Evolutionary conservation across 2,888 invertebrate species (phyloP), one percentile per base, ranked within the genome.

Genomic region (Clostera curtula): DNA sequence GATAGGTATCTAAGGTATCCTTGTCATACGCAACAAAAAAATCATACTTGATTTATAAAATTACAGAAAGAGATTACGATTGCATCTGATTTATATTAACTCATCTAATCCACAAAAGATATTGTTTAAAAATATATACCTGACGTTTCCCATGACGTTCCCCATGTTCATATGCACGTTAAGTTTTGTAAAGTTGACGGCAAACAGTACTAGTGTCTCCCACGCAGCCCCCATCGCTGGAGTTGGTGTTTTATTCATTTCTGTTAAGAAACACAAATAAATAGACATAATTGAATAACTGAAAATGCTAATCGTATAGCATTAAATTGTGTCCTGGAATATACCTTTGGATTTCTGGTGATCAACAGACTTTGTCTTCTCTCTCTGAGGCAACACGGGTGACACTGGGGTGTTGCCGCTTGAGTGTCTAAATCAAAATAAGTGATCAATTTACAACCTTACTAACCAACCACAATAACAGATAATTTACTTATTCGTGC

Each of bases 151-250:
- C 97, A 99, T 98, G 1, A 98, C 97, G 63, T 98, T 98, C 19
- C 98, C 97, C 97, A 99, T 99, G 73, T 98, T 98, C 93, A 98
- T 98, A 63, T 96, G 95, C 5, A 99, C 95, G 70, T 98, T 97
- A 27, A 99, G 87, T 53, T 94, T 91, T 22, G 97, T 96, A 69
- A 98, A 96, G 83, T 98, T 97, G 19, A 98, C 93, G 0, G 96
- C 96, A 79, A 98, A 97, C 30, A 98, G 83, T 2, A 98, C 98
- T 25, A 97, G 82, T 2, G 98, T 97, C 79, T 98, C 97, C 98
- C 98, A 98, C 19, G 95, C 91, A 3, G 93, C 89, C 38, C 89
- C 55, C 34, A 29, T 25, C 31, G 45, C 33, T 2, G 49, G 36
- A 11, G 24, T 27, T 13, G 40, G 12, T 7, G 40, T 17, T 5